phyloP scores from a whole-genome alignment of 2,797 vertebrate genomes.

The Mormyrus hasselquistii region DNA sequence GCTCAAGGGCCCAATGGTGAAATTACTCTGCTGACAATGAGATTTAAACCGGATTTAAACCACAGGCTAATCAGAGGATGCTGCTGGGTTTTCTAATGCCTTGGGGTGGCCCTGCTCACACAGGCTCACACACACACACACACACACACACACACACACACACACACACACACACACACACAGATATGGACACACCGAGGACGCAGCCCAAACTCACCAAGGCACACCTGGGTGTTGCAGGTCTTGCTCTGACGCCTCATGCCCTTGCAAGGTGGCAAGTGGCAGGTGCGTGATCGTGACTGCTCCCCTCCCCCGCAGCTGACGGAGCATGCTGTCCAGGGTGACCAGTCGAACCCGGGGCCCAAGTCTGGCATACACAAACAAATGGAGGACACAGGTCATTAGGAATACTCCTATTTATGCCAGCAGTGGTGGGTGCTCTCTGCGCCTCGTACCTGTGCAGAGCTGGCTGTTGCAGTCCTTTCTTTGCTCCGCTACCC shows the following conservation, averaged over 20 bases:
- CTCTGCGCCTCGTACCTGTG: slow-evolving; percentile 40
- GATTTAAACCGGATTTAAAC: background rate
- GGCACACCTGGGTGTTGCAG: slow-evolving; percentile 80
- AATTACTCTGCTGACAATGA: background rate
- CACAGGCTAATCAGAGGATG: background rate
- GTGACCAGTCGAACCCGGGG: slow-evolving; percentile 62
- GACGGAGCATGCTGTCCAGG: slow-evolving; percentile 72
- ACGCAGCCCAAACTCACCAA: slow-evolving; percentile 60
- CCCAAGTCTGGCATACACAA: slow-evolving; percentile 46
- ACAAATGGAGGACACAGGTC: background rate
- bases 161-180: background rate
- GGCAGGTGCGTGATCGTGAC: slow-evolving; percentile 62
- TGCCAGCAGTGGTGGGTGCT: background rate
- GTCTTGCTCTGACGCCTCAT: slow-evolving; percentile 68
- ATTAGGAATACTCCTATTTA: background rate
- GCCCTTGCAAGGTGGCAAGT: slow-evolving; percentile 55
- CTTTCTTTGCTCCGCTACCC: slow-evolving; percentile 50
- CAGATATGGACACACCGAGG: background rate
- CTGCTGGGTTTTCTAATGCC: background rate
- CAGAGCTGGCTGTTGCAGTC: slow-evolving; percentile 58
- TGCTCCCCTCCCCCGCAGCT: slow-evolving; percentile 83
- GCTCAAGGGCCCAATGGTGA: background rate
- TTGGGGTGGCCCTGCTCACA: background rate
- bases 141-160: background rate
- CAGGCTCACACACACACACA: background rate